Percentiles rank a stretch among this genome's conserved stretches.
phyloP scores from a whole-genome alignment of 2,797 vertebrate species.

The Clarias pachynema region DNA sequence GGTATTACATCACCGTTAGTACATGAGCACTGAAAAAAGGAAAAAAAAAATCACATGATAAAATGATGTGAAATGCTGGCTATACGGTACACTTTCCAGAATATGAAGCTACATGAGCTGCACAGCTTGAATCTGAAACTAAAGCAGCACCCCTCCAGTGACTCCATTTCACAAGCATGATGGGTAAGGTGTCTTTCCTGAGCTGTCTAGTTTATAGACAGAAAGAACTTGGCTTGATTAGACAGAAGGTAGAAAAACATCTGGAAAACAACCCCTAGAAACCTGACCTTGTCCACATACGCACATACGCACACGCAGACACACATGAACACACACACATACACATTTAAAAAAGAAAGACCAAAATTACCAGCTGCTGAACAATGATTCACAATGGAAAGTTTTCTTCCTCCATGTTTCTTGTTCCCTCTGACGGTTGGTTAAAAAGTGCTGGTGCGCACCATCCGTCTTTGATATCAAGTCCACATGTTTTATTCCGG shows the following conservation, averaged over 20 bases:
- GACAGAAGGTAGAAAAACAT: constrained; percentile 73
- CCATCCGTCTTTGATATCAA: constrained; percentile 61
- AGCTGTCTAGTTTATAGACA: constrained; percentile 24
- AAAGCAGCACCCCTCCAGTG: neutral
- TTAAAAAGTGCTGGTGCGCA: constrained; percentile 53
- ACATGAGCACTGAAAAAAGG: no score
- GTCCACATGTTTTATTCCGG: constrained; percentile 55
- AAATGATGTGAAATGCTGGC: neutral
- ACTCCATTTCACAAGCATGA: constrained; percentile 10
- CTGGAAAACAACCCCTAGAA: constrained; percentile 73
- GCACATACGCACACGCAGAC: constrained; percentile 15
- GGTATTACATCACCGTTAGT: neutral
- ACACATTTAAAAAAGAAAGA: constrained; percentile 29
- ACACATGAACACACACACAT: constrained; percentile 20
- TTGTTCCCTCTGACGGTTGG: constrained; percentile 58
- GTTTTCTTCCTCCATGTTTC: constrained; percentile 69
- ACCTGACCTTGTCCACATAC: constrained; percentile 50
- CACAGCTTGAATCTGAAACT: neutral
- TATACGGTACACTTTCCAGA: neutral
- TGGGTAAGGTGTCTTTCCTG: constrained; percentile 6
- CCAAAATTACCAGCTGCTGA: constrained; percentile 77
- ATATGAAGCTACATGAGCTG: neutral
- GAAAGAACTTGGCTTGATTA: constrained; percentile 69
- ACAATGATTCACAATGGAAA: constrained; percentile 79
- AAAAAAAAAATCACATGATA: neutral